Percentiles rank a stretch among this genome's conserved stretches.
phyloP scores from a whole-genome alignment of 2,113 vertebrate species.

The Phylloscopus trochiloides region DNA sequence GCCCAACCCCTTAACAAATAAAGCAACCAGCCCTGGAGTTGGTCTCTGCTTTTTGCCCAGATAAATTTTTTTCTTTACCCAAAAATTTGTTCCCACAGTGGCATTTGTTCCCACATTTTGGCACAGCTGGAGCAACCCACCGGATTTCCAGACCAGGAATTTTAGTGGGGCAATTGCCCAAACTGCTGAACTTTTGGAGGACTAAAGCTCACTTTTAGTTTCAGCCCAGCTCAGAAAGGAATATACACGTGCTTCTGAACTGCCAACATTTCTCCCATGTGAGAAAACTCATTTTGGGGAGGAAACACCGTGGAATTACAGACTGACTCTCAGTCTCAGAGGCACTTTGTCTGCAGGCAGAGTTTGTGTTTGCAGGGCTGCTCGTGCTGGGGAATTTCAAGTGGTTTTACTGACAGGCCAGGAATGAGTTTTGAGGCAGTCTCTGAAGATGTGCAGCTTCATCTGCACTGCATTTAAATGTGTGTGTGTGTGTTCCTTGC shows the following conservation, averaged over 20 bases:
- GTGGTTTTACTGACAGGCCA: neutral
- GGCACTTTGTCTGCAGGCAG: neutral
- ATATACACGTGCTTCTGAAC: accelerated
- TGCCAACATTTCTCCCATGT: neutral
- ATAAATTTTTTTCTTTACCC: neutral
- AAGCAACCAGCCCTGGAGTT: neutral
- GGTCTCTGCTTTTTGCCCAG: neutral
- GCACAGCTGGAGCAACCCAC: neutral
- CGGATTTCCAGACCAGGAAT: neutral
- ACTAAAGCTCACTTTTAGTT: neutral
- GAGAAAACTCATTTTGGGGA: neutral
- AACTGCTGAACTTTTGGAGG: neutral
- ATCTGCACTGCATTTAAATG: neutral
- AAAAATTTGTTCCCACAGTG: neutral
- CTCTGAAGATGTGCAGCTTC: neutral
- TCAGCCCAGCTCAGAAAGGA: neutral
- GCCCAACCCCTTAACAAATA: neutral
- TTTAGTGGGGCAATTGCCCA: neutral
- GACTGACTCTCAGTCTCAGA: neutral
- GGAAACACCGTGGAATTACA: neutral
- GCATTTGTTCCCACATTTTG: neutral
- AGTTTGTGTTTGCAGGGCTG: neutral
- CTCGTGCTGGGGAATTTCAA: neutral
- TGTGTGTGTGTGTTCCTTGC: neutral
- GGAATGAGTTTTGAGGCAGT: neutral